Conservation (phyloP, 2,113 vertebrate species). For the Geothlypis trichas region DNA sequence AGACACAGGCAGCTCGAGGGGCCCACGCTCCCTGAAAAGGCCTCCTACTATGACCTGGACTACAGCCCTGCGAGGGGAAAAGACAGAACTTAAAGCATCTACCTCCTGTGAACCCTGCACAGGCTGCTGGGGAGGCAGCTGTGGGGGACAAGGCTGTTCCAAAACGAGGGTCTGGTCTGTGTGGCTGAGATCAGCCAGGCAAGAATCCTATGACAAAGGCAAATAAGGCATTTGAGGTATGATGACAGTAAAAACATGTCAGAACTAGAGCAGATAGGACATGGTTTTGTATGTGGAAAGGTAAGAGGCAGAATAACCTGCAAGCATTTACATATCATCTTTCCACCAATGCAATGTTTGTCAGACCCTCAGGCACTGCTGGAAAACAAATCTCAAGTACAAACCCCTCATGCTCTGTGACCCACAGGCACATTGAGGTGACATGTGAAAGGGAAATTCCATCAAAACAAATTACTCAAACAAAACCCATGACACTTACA, state of each 20-base stretch:
- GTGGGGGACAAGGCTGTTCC: not conserved
- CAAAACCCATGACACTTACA: not conserved
- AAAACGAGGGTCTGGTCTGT: not conserved
- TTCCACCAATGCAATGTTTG: not conserved
- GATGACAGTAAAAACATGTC: not conserved
- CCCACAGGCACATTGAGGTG: not conserved
- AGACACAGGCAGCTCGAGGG: rapidly evolving
- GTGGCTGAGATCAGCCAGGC: not conserved
- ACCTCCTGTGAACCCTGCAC: not conserved
- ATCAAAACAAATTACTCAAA: not conserved
- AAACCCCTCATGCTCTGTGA: not conserved
- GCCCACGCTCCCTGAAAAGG: not conserved
- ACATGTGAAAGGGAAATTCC: not conserved
- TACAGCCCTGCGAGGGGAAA: not conserved
- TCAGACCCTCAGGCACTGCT: not conserved
- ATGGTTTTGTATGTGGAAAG: not conserved
- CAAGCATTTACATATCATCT: not conserved
- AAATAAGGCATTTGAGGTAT: not conserved
- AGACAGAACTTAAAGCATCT: not conserved
- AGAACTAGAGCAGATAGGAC: rapidly evolving
- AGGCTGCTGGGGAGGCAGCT: not conserved
- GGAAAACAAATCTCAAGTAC: not conserved
- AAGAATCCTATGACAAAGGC: not conserved
- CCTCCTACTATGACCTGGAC: rapidly evolving
- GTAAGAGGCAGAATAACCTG: not conserved